phyloP scores from a whole-genome alignment of 2,888 invertebrate species.

The Lepidonotus clava region DNA sequence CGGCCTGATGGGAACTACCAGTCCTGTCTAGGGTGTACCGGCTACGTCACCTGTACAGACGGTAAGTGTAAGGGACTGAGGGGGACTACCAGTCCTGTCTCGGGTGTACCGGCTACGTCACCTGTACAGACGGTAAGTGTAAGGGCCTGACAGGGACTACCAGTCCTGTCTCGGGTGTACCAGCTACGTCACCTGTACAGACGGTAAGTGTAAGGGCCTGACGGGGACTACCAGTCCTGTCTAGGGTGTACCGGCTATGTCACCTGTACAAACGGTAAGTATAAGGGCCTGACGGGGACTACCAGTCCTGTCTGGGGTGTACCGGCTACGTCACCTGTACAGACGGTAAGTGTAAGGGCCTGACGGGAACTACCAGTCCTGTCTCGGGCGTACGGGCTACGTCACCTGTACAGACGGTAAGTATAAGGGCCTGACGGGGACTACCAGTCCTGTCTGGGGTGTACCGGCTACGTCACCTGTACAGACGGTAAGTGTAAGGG shows the following conservation, averaged over 20 bases:
- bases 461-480: slow-evolving; percentile 35
- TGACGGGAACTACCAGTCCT: slow-evolving; percentile 43
- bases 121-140: slow-evolving; percentile 19
- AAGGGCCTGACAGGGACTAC: slow-evolving; percentile 1
- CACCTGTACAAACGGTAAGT: too few species aligned
- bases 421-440: slow-evolving; percentile 41
- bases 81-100: slow-evolving; percentile 46
- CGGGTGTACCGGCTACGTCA: slow-evolving; percentile 36
- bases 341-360: slow-evolving; percentile 24
- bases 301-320: slow-evolving; percentile 40
- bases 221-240: slow-evolving; percentile 1
- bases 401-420: slow-evolving; percentile 16
- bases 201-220: not conserved
- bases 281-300: slow-evolving; percentile 43
- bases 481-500: slow-evolving; percentile 26
- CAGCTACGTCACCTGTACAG: not conserved
- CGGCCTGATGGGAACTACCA: slow-evolving; percentile 30
- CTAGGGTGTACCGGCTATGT: not conserved
- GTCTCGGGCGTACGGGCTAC: slow-evolving; percentile 31
- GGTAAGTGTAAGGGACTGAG: slow-evolving; percentile 35
- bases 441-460: slow-evolving; percentile 42
- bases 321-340: slow-evolving; percentile 41
- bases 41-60: slow-evolving; percentile 15
- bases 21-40: slow-evolving; percentile 39
- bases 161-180: not conserved